phyloP scores from a whole-genome alignment of 2,888 invertebrate species.

The Therioaphis trifolii region DNA sequence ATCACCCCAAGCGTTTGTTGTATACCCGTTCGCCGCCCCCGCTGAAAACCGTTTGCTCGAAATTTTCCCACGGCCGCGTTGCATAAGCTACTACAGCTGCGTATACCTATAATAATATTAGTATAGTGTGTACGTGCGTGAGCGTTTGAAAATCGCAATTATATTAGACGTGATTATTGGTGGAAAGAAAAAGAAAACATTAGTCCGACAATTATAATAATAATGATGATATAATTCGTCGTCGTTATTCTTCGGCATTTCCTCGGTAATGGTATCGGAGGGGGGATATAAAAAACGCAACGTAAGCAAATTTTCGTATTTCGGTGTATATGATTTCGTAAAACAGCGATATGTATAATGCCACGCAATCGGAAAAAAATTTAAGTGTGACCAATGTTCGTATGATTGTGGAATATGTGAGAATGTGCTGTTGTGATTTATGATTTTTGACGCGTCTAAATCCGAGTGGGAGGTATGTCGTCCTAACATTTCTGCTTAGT shows the following conservation, averaged over 20 bases:
- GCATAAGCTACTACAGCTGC: neutral
- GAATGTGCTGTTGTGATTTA: neutral
- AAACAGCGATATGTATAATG: neutral
- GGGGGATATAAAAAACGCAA: constrained; percentile 14
- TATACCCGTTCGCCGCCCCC: neutral
- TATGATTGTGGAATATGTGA: too few relatives aligned
- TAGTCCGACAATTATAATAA: neutral
- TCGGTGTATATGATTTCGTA: constrained; percentile 25
- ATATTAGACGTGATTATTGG: constrained; percentile 15
- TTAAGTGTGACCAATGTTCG: too few relatives aligned
- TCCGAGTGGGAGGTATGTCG: neutral
- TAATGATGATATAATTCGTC: neutral
- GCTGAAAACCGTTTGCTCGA: neutral
- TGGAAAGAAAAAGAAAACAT: neutral
- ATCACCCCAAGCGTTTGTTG: neutral
- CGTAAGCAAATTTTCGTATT: constrained; percentile 47
- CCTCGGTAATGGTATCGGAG: too few relatives aligned
- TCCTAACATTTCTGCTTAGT: neutral
- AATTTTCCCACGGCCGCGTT: constrained; percentile 3
- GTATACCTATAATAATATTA: too few relatives aligned
- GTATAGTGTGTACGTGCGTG: neutral
- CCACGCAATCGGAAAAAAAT: neutral
- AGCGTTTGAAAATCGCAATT: neutral
- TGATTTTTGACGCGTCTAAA: constrained; percentile 12
- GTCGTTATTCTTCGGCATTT: neutral